A percentile compares a stretch with the other conserved stretches of the same genome.
Evolutionary conservation across 2,888 invertebrate species (phyloP).

Genomic region (Axea sp.): DNA sequence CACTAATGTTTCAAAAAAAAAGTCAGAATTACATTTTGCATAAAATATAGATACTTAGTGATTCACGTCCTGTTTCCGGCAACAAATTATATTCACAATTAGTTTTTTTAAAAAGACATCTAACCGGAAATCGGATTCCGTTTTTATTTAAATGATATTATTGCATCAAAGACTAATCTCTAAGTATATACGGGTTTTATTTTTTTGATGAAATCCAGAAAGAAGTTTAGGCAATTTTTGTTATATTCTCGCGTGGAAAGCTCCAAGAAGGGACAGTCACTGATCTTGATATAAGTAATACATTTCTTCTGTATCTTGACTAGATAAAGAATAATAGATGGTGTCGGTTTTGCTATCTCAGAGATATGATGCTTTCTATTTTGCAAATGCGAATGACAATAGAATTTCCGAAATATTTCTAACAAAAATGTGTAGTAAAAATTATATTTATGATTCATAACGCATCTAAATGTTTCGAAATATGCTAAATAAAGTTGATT

Average conservation of each 20-base stretch:
- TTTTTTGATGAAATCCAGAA: slow-evolving; percentile 17
- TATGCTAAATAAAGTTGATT: no score
- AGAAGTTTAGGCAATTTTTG: slow-evolving; percentile 9
- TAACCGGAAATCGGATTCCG: slow-evolving; percentile 52
- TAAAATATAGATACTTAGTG: slow-evolving; percentile 33
- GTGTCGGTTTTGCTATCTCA: slow-evolving; percentile 68
- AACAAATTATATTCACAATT: slow-evolving; percentile 30
- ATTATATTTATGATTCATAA: slow-evolving; percentile 1
- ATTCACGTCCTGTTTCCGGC: slow-evolving; percentile 46
- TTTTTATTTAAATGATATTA: slow-evolving; percentile 29
- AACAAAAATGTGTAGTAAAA: slow-evolving; percentile 12
- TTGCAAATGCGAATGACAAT: slow-evolving; percentile 62
- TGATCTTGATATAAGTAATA: slow-evolving; percentile 78
- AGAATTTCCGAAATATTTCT: slow-evolving; percentile 49
- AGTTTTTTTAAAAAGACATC: slow-evolving; percentile 22
- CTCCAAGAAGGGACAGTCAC: slow-evolving; percentile 71
- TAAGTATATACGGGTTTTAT: neutral
- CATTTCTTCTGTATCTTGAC: slow-evolving; percentile 76
- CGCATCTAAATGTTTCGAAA: no score
- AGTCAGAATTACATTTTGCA: slow-evolving; percentile 18
- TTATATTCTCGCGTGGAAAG: slow-evolving; percentile 53
- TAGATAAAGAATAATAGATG: slow-evolving; percentile 78
- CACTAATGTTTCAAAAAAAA: slow-evolving; percentile 8
- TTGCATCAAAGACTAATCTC: no score
- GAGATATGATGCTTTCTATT: slow-evolving; percentile 74